Base-by-base conservation (phyloP, 2,797 vertebrate genomes). In the Intellagama lesueurii region DNA sequence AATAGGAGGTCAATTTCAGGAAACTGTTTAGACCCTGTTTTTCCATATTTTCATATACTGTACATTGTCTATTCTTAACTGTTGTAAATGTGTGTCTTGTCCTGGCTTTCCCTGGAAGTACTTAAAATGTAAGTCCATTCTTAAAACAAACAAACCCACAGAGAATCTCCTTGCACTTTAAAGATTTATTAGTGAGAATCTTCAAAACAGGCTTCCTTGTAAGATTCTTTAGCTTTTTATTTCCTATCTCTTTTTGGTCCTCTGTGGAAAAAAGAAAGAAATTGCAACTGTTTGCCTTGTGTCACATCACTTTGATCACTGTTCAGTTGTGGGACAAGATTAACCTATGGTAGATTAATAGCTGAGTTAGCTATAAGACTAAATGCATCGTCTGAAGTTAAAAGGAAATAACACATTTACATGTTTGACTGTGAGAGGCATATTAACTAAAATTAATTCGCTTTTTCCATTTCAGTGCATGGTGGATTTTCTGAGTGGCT, bases 401-500 rank as follows among this genome's bases (percentile, higher is more conserved):
- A 24, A 64, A 64, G 60, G 17, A 75, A 49, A 89, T 44, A 0
- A 60, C 83, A 60, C 82, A 40, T 49, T 35, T 9, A 40, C 1
- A 30, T 87, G 26, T 40, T 22, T 70, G 70, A 32, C 35, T 32
- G 24, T 1, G 4, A 9, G 30, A 83, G 24, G 19, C 0, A 8
- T 40, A 0, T 32, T 60, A 32, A 44, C 26, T 77, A 68, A 69
- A 40, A 4, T 79, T 66, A 60, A 22, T 70, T 28, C 2, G 70
- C 40, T 35, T 87, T 68, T 90, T 56, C 83, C 1, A 0, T 24
- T 94, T 88, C 93, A 99, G 99, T 99, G 70, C 98, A 99, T 0
- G 99, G 99, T 0, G 98, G 98, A 0, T 99, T 97, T 97, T 99
- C 99, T 0, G 96, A 97, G 52, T 99, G 99, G 99, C 97, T 98